These are phyloP conservation scores for Mustela nigripes DNA, from an alignment of 2,113 vertebrate genomes.

Conservation along the genomic window DNA sequence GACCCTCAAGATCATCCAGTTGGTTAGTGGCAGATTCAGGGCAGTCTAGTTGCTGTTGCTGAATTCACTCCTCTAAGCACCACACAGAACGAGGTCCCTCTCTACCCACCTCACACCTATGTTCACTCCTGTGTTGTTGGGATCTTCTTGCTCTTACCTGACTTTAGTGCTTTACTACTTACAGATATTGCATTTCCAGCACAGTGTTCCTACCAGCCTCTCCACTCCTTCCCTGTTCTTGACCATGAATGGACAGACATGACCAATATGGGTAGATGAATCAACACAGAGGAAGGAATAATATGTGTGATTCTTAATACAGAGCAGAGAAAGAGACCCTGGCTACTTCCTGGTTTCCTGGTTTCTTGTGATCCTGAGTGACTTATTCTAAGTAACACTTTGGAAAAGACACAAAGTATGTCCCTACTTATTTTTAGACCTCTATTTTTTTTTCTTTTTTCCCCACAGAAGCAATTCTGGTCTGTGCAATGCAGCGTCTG, in stretches of 20 bases:
- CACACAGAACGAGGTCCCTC: background rate
- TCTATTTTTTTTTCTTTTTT: background rate
- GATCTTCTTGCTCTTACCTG: background rate
- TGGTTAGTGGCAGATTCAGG: background rate
- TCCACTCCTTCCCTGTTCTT: background rate
- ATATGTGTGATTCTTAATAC: background rate
- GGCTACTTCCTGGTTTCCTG: constrained; percentile 1
- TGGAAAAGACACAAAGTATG: background rate
- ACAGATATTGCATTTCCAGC: background rate
- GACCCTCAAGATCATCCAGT: background rate
- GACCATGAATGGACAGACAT: background rate
- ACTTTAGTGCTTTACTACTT: background rate
- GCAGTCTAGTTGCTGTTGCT: background rate
- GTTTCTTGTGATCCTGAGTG: background rate
- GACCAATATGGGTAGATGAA: background rate
- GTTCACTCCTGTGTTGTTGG: background rate
- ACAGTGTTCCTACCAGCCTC: background rate
- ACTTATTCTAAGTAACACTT: background rate
- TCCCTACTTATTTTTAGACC: background rate
- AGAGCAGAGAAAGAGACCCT: background rate
- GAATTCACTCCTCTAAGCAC: background rate
- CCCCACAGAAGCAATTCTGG: background rate
- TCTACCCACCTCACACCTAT: background rate
- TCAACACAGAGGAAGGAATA: background rate
- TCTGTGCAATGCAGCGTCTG: background rate